phyloP scores from a whole-genome alignment of 2,888 invertebrate genomes.

The Sarcophaga carnaria region DNA sequence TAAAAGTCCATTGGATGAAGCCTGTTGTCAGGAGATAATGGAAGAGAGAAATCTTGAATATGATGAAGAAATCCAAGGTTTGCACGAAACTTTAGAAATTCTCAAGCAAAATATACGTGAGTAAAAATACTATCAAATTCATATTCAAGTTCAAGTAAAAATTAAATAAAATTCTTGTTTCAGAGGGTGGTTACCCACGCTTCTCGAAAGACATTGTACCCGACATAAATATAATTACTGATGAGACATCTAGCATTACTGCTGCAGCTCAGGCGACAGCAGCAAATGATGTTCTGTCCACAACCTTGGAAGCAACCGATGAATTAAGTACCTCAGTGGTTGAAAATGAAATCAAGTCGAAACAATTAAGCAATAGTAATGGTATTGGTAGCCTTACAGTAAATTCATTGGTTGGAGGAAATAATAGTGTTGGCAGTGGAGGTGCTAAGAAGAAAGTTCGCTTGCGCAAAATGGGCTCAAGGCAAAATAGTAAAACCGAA shows the following conservation, averaged over 20 bases:
- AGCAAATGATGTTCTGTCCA: constrained; percentile 72
- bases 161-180: background rate
- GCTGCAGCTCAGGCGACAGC: constrained; percentile 67
- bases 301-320: constrained; percentile 73
- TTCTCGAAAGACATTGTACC: constrained; percentile 76
- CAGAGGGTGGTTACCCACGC: constrained; percentile 76
- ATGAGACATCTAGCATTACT: constrained; percentile 73
- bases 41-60: constrained; percentile 77
- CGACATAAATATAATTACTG: constrained; percentile 79
- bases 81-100: constrained; percentile 77
- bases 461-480: constrained; percentile 80
- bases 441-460: constrained; percentile 78
- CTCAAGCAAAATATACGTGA: constrained; percentile 78
- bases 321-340: constrained; percentile 75
- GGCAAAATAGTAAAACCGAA: constrained; percentile 82
- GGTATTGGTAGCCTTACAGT: constrained; percentile 19
- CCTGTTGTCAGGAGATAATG: constrained; percentile 79
- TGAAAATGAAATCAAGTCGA: constrained; percentile 73
- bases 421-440: constrained; percentile 19
- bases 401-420: constrained; percentile 69
- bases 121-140: constrained; percentile 39
- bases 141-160: background rate
- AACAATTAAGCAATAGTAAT: constrained; percentile 69
- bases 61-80: constrained; percentile 76
- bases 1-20: constrained; percentile 78